Evolutionary conservation across 2,888 invertebrate species (phyloP), one percentile per base, ranked within the genome.

Genomic region (Noctua comes): DNA sequence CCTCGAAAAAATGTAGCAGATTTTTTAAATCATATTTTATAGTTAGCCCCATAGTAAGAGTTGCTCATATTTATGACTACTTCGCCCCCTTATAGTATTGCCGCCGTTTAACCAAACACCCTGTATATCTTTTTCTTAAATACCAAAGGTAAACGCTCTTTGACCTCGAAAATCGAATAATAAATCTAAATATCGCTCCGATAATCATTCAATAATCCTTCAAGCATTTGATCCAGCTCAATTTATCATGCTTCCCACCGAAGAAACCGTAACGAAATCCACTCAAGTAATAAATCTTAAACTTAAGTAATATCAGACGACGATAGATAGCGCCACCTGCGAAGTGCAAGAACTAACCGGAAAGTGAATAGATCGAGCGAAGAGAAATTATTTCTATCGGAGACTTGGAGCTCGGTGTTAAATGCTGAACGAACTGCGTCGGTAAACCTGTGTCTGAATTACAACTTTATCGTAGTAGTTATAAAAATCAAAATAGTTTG

Each of bases 241-340:
- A 84, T 84, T 83, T 79, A 83, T 84, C 79, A 79, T 64, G 59
- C 31, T 73, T 57, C 68, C 21, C 24, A 43, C 68, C 66, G 43
- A 74, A 75, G 73, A 78, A 78, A 76, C 79, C 68, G 70, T 43
- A 83, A 79, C 71, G 79, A 86, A 84, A 84, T 78, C 83, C 74
- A 78, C 79, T 85, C 75, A 57, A 74, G 83, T 79, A 76, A 85
- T 85, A 85, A 85, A 83, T 85, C 84, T 85, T 79, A 86, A 85
- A 85, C 86, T 85, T 86, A 73, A 75, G 86, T 85, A 85, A 85
- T 86, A 85, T 79, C 84, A 73, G 70, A 83, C 76, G 79, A 83
- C 84, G 76, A 83, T 86, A 85, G 86, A 83, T 84, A 83, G 79
- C 84, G 66, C 79, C 83, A 86, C 86, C 84, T 79, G 86, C 59